Base-by-base conservation (phyloP, 1,140 invertebrate genomes). In the Oryctes rhinoceros region DNA sequence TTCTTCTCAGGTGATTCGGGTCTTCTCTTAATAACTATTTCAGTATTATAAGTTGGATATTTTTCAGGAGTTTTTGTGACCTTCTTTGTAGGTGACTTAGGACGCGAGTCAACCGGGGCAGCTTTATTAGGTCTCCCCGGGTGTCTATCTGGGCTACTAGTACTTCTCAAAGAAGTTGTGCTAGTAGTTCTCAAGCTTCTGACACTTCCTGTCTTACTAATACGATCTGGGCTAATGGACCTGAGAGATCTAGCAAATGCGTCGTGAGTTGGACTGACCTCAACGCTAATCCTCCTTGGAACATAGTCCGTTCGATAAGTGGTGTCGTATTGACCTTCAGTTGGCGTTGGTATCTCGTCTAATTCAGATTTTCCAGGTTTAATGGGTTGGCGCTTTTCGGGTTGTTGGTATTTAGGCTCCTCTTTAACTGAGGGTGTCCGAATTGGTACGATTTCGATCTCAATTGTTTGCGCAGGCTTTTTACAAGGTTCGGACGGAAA, bases 161-260 rank as follows among this genome's bases (percentile, higher is more conserved):
- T 90, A 79, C 90, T 90, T 81, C 89, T 85, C 76, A 90, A 78
- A 10, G 90, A 90, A 47, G 90, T 89, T 77, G 87, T 89, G 80
- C 84, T 90, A 82, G 83, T 85, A 82, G 83, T 86, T 79, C 84
- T 85, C 13, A 85, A 82, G 80, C 85, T 87, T 20, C 85, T 88
- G 74, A 85, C 86, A 44, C 88, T 88, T 62, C 90, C 89, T 30
- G 89, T 83, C 87, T 88, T 77, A 83, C 88, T 81, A 84, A 88
- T 80, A 83, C 89, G 86, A 75, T 90, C 88, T 11, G 91, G 90
- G 79, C 88, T 90, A 65, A 92, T 90, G 74, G 91, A 89, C 74
- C 93, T 89, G 48, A 94, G 87, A 44, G 92, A 92, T 79, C 91
- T 91, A 3, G 92, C 93, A 88, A 93, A 94, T 4, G 92, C 92